Percentiles rank a stretch among this genome's conserved stretches.
Evolutionary conservation across 2,888 invertebrate species (phyloP).

Genomic region (Aromia moschata): DNA sequence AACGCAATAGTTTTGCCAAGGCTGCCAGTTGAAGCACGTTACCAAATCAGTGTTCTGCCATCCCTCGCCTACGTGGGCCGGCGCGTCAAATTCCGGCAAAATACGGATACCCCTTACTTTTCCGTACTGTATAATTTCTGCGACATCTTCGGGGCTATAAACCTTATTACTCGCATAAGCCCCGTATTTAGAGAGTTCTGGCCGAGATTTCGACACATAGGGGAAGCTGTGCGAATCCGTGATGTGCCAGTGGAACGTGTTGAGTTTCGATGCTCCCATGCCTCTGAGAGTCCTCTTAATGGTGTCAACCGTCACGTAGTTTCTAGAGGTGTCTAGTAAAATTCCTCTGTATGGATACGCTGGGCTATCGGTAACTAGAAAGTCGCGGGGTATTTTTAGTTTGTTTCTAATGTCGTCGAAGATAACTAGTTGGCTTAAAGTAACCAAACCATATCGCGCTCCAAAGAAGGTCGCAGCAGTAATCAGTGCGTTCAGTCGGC

Average conservation of each 20-base stretch:
- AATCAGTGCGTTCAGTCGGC: conserved; percentile 68
- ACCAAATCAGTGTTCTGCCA: conserved; percentile 79
- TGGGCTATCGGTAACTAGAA: conserved; percentile 78
- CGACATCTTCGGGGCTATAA: conserved; percentile 63
- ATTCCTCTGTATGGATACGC: conserved; percentile 82
- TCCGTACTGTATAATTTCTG: conserved; percentile 45
- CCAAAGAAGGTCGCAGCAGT: conserved; percentile 73
- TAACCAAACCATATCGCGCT: conserved; percentile 73
- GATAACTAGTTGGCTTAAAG: conserved; percentile 73
- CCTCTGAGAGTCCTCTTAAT: conserved; percentile 84
- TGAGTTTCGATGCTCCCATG: conserved; percentile 90
- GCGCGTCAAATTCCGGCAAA: conserved; percentile 91
- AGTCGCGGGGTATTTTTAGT: conserved; percentile 71
- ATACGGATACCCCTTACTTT: conserved; percentile 78
- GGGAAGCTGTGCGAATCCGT: conserved; percentile 96
- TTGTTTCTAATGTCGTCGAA: conserved; percentile 72
- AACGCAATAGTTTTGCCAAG: conserved; percentile 77
- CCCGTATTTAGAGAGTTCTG: conserved; percentile 78
- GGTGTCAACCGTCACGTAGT: conserved; percentile 78
- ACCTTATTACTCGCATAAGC: conserved; percentile 80
- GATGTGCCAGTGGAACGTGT: conserved; percentile 95
- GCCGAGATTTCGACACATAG: conserved; percentile 78
- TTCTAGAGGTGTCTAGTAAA: conserved; percentile 86
- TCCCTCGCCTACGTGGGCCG: conserved; percentile 88
- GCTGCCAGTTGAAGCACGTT: conserved; percentile 77